These are phyloP conservation scores for Willowsia nigromaculata DNA, from an alignment of 2,888 invertebrate genomes.

Conservation along the genomic window DNA sequence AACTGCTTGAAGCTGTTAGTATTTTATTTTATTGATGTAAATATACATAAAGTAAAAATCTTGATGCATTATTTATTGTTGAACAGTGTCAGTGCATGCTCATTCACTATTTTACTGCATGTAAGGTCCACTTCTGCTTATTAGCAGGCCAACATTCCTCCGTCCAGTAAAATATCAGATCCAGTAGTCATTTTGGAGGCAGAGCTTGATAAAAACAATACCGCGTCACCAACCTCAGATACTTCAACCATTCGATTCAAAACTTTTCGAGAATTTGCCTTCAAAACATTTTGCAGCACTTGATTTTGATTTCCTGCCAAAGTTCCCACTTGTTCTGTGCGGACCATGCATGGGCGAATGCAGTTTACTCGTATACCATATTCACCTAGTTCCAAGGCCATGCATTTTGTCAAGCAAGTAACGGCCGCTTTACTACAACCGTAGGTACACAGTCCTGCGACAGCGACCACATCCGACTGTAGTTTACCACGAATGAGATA, in stretches of 20 bases:
- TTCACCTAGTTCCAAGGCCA: constrained; percentile 59
- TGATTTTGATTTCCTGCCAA: constrained; percentile 50
- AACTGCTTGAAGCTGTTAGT: too few species aligned
- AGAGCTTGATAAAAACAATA: constrained; percentile 58
- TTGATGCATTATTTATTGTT: too few species aligned
- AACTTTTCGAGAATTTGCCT: constrained; percentile 56
- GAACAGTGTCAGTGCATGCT: too few species aligned
- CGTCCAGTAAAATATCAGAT: constrained; percentile 63
- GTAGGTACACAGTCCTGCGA: constrained; percentile 47
- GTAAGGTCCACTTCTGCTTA: neutral
- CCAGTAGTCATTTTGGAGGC: constrained; percentile 63
- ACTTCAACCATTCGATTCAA: constrained; percentile 59
- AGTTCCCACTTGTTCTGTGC: constrained; percentile 54
- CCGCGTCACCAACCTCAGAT: constrained; percentile 61
- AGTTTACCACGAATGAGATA: neutral
- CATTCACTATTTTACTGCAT: too few species aligned
- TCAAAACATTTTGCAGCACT: constrained; percentile 46
- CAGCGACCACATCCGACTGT: constrained; percentile 63
- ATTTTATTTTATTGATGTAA: too few species aligned
- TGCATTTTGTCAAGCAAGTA: constrained; percentile 61
- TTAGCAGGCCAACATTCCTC: constrained; percentile 59
- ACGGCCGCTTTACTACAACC: constrained; percentile 64
- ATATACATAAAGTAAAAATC: too few species aligned
- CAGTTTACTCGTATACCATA: constrained; percentile 64
- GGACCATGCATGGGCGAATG: constrained; percentile 62